Evolutionary conservation across 1,140 invertebrate genomes (phyloP).

Genomic region (Drosophila prosaltans): DNA sequence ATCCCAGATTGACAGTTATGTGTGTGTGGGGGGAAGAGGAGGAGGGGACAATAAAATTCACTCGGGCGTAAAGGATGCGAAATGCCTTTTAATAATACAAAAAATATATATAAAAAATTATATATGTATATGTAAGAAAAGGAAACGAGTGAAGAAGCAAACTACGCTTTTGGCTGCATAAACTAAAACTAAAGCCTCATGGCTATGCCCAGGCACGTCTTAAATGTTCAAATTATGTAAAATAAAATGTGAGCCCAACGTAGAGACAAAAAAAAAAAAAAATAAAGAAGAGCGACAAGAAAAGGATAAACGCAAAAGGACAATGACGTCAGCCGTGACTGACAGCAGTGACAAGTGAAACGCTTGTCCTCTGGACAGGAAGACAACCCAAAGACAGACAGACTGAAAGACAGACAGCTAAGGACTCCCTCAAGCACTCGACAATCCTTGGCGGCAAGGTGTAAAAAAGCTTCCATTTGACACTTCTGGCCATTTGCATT

Average conservation of each 20-base stretch:
- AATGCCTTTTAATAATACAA: conserved; percentile 73
- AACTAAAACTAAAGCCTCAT: conserved; percentile 78
- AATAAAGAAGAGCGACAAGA: conserved; percentile 7
- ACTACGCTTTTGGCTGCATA: conserved; percentile 55
- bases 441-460: conserved; percentile 66
- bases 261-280: not conserved
- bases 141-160: conserved; percentile 27
- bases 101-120: conserved; percentile 21
- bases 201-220: conserved; percentile 78
- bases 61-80: conserved; percentile 77
- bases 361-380: conserved; percentile 13
- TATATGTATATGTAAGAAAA: too few relatives aligned
- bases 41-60: conserved; percentile 65
- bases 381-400: not conserved
- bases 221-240: conserved; percentile 82
- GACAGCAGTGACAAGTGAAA: conserved; percentile 53
- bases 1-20: conserved; percentile 38
- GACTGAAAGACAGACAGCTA: not conserved
- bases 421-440: conserved; percentile 56
- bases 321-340: conserved; percentile 76
- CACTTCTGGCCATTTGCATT: conserved; percentile 67
- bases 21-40: not conserved
- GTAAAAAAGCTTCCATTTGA: conserved; percentile 63
- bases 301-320: conserved; percentile 42
- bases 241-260: conserved; percentile 73